Evolutionary conservation across 2,113 vertebrate genomes (phyloP).

Genomic region (Amia ocellicauda): DNA sequence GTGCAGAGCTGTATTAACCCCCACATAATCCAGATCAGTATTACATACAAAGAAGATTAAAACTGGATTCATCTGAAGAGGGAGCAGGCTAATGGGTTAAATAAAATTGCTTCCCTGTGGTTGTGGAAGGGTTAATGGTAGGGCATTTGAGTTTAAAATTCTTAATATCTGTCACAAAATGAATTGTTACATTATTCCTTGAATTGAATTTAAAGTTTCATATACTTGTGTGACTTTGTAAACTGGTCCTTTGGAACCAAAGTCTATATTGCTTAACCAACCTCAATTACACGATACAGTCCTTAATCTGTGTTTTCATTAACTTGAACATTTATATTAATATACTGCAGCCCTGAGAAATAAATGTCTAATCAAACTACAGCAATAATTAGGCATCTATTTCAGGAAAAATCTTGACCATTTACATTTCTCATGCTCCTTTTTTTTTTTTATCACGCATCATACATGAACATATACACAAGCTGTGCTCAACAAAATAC

Average conservation of each 20-base stretch:
- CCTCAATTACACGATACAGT: constrained; percentile 12
- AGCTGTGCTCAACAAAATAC: too few species aligned
- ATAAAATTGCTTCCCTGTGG: constrained; percentile 19
- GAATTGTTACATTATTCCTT: not conserved
- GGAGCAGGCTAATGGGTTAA: constrained; percentile 24
- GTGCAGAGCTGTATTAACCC: constrained; percentile 20
- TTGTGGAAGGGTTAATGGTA: constrained; percentile 24
- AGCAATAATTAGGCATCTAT: too few species aligned
- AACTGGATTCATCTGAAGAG: constrained; percentile 27
- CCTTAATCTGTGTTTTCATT: constrained; percentile 6
- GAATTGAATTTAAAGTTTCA: constrained; percentile 4
- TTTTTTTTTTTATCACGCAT: too few species aligned
- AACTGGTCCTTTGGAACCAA: constrained; percentile 18
- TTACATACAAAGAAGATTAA: constrained; percentile 39
- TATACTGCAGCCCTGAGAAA: constrained; percentile 21
- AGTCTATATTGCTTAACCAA: constrained; percentile 18
- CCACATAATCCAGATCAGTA: constrained; percentile 27
- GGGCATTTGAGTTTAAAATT: constrained; percentile 22
- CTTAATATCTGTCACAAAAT: not conserved
- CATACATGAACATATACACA: too few species aligned
- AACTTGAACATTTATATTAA: constrained; percentile 21
- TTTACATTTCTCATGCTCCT: too few species aligned
- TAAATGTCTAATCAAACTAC: constrained; percentile 24
- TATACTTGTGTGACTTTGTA: constrained; percentile 11
- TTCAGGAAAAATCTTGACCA: too few species aligned